phyloP scores from a whole-genome alignment of 2,797 vertebrate species.

The Apogon talboti region DNA sequence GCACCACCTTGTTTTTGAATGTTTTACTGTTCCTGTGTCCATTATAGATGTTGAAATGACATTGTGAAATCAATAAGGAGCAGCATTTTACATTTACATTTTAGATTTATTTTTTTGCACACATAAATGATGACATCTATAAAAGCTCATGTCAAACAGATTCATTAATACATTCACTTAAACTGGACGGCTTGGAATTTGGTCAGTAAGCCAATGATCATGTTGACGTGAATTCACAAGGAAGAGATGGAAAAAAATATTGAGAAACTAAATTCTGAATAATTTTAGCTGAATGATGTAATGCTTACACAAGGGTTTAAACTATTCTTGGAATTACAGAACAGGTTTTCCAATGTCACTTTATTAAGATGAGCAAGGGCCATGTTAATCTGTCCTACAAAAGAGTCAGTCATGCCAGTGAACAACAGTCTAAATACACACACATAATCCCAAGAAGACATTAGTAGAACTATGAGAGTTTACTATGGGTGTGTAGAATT shows the following conservation, averaged over 20 bases:
- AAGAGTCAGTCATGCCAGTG: neutral
- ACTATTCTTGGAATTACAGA: neutral
- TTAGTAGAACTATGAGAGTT: slow-evolving; percentile 3
- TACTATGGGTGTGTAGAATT: slow-evolving; percentile 1
- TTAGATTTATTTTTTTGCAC: no score
- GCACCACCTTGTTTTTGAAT: no score
- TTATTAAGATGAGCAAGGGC: neutral
- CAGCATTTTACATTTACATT: no score
- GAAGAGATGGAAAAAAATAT: no score
- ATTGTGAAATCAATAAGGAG: neutral
- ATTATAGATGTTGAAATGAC: neutral
- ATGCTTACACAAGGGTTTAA: neutral
- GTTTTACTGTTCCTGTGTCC: no score
- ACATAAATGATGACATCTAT: neutral
- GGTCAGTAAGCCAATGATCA: no score
- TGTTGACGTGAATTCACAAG: no score
- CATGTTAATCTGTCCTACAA: neutral
- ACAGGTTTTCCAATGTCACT: neutral
- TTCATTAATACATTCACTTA: no score
- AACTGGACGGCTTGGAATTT: no score
- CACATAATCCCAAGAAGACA: neutral
- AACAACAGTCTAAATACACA: neutral
- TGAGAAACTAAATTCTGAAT: no score
- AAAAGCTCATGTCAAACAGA: no score
- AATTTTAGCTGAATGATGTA: no score